These are phyloP conservation scores for Rhinophrynus dorsalis DNA, from an alignment of 2,797 vertebrate species.

Conservation along the genomic window DNA sequence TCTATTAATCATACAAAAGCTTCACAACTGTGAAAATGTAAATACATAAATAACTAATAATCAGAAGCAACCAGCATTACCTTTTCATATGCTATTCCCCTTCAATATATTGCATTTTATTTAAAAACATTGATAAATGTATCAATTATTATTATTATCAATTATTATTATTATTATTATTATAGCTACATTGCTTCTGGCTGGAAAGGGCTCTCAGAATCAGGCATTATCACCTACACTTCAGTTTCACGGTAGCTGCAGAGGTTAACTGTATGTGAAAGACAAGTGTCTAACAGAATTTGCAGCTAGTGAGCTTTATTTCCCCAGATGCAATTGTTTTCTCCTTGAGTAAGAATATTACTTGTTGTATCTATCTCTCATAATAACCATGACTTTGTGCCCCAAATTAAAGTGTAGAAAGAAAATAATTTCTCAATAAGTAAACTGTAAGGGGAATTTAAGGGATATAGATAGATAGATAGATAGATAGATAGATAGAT, in stretches of 20 bases:
- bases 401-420: constrained; percentile 1
- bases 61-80: too few relatives aligned
- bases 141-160: too few relatives aligned
- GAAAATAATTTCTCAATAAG: too few relatives aligned
- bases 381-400: constrained; percentile 8
- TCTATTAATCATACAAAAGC: too few relatives aligned
- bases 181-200: neutral
- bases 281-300: constrained; percentile 18
- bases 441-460: too few relatives aligned
- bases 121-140: too few relatives aligned
- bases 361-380: neutral
- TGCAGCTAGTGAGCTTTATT: neutral
- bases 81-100: too few relatives aligned
- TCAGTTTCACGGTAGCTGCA: constrained; percentile 1
- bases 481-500: too few relatives aligned
- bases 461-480: too few relatives aligned
- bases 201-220: constrained; percentile 11
- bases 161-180: neutral
- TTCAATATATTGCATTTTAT: too few relatives aligned
- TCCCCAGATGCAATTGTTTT: neutral
- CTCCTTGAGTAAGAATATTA: constrained; percentile 1
- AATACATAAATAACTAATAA: too few relatives aligned
- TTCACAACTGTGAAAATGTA: too few relatives aligned
- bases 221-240: neutral
- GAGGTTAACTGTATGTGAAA: constrained; percentile 17